phyloP scores from a whole-genome alignment of 1,140 invertebrate genomes.

The Drosophila repletoides region DNA sequence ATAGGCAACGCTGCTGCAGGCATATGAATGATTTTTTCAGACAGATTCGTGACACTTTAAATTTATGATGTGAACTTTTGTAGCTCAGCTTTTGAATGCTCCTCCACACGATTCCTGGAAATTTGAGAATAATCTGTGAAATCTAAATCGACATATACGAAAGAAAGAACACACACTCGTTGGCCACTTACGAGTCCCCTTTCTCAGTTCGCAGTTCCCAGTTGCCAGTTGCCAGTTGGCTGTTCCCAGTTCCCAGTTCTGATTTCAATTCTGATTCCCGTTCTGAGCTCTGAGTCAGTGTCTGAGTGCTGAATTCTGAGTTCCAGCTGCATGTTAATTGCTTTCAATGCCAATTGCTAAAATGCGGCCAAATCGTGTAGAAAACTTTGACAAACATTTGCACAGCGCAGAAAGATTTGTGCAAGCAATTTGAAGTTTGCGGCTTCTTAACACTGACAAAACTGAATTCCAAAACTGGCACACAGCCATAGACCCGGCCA shows the following conservation, averaged over 20 bases:
- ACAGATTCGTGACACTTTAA: constrained; percentile 81
- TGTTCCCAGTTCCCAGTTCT: constrained; percentile 1
- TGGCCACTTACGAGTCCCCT: constrained; percentile 50
- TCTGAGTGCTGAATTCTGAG: background rate
- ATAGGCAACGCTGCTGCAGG: constrained; percentile 51
- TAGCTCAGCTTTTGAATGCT: constrained; percentile 42
- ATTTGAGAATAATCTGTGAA: constrained; percentile 68
- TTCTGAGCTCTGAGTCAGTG: background rate
- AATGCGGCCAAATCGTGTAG: constrained; percentile 78
- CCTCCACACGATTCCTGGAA: constrained; percentile 72
- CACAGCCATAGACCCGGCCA: too few relatives aligned
- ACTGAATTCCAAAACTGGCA: constrained; percentile 45
- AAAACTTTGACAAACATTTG: constrained; percentile 79
- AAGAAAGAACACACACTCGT: constrained; percentile 36
- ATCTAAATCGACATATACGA: constrained; percentile 75
- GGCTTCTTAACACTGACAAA: constrained; percentile 7
- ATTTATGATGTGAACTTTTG: constrained; percentile 81
- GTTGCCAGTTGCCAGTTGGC: constrained; percentile 4
- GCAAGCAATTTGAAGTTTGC: constrained; percentile 23
- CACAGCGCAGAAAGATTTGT: constrained; percentile 12
- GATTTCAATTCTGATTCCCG: constrained; percentile 18
- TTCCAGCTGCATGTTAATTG: constrained; percentile 76
- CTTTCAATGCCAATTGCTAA: constrained; percentile 79
- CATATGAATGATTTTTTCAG: constrained; percentile 74
- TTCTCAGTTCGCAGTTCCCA: constrained; percentile 6